A percentile compares a stretch with the other conserved stretches of the same genome.
Evolutionary conservation across 2,113 vertebrate species (phyloP).

Genomic region (Sisor rabdophorus): DNA sequence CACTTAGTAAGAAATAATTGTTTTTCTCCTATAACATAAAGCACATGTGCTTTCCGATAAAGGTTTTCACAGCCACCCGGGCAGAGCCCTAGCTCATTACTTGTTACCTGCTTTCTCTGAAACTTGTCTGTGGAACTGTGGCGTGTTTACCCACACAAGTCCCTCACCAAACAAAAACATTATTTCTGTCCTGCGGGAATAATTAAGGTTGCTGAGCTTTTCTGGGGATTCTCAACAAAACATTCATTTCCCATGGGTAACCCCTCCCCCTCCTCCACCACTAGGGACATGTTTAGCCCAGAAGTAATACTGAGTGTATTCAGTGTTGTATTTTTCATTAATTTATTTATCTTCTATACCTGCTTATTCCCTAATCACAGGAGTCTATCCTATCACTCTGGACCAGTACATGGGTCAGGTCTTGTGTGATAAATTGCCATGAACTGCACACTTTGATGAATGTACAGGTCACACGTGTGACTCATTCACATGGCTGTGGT

Average conservation of each 20-base stretch:
- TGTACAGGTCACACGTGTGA: too few relatives aligned
- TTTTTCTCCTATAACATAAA: too few relatives aligned
- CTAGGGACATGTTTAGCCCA: slow-evolving; percentile 2
- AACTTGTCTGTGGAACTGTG: not conserved
- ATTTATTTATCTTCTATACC: too few relatives aligned
- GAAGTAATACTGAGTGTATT: not conserved
- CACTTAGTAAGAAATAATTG: too few relatives aligned
- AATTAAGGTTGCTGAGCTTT: slow-evolving; percentile 21
- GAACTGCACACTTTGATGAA: too few relatives aligned
- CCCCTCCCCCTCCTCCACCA: not conserved
- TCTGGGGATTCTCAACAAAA: slow-evolving; percentile 12
- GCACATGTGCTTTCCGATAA: not conserved
- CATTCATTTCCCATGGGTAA: slow-evolving; percentile 5
- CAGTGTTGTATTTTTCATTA: not conserved
- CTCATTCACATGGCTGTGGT: too few relatives aligned
- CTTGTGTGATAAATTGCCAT: too few relatives aligned
- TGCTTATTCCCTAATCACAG: too few relatives aligned
- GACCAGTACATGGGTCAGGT: too few relatives aligned
- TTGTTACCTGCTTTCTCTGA: slow-evolving; percentile 2
- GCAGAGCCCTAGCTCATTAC: not conserved
- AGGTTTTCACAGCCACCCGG: not conserved
- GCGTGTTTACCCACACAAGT: not conserved
- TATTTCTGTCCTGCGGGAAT: slow-evolving; percentile 3
- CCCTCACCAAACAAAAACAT: too few relatives aligned
- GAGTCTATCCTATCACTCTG: too few relatives aligned